phyloP scores from a whole-genome alignment of 2,797 vertebrate genomes.

The Chlorospingus flavigularis region DNA sequence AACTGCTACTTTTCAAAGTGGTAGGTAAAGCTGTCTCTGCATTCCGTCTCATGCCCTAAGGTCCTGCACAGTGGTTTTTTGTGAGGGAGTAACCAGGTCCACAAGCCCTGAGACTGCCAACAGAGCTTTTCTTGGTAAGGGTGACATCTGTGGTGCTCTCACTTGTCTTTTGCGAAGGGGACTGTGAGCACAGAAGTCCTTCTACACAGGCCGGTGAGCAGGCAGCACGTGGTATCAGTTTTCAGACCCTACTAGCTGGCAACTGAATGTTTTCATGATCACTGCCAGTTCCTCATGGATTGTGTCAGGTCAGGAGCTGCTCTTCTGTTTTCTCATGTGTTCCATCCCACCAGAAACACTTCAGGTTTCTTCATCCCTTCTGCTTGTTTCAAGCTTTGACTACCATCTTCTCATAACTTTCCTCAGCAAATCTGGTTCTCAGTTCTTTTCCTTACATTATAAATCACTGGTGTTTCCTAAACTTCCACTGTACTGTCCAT shows the following conservation, averaged over 20 bases:
- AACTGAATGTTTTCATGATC: background rate
- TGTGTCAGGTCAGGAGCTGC: background rate
- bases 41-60: background rate
- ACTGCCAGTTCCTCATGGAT: background rate
- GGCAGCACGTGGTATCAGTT: background rate
- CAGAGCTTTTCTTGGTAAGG: background rate
- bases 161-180: background rate
- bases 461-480: background rate
- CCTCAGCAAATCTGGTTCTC: background rate
- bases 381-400: background rate
- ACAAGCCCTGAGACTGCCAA: background rate
- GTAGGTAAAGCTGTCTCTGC: background rate
- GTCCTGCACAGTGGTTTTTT: background rate
- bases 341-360: background rate
- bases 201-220: background rate
- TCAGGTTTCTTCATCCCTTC: background rate
- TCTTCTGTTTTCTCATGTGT: background rate
- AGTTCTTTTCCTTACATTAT: background rate
- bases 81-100: background rate
- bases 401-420: background rate
- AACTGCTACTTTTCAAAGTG: background rate
- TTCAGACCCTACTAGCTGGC: background rate
- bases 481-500: background rate
- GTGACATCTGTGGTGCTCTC: background rate
- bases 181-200: background rate